Conservation (phyloP, 2,797 vertebrate genomes). For the Propithecus deckenii region DNA sequence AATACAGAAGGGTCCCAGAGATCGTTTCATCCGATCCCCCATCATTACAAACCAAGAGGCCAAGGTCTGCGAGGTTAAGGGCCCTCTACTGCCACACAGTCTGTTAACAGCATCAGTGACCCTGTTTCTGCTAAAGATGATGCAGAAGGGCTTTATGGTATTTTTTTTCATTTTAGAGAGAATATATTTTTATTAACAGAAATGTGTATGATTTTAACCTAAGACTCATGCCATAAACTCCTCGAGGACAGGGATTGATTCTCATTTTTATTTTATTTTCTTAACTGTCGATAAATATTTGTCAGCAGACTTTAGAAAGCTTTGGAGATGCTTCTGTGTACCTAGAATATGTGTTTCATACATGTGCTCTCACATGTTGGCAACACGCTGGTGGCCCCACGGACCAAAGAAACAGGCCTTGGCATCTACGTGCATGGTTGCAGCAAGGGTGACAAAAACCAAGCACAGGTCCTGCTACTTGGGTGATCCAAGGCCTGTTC, state of each 20-base stretch:
- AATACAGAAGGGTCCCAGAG: not conserved
- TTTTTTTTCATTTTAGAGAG: not conserved
- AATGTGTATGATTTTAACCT: not conserved
- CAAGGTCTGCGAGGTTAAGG: not conserved
- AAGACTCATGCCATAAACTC: not conserved
- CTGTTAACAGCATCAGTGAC: not conserved
- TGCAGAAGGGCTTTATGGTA: not conserved
- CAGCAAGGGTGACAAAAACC: not conserved
- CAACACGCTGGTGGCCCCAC: not conserved
- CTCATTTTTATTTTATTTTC: not conserved
- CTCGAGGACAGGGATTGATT: not conserved
- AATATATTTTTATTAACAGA: conserved; percentile 20
- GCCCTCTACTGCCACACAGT: not conserved
- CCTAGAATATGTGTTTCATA: not conserved
- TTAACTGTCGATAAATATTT: not conserved
- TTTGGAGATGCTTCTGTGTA: not conserved
- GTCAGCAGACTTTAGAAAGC: not conserved
- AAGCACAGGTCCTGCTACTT: not conserved
- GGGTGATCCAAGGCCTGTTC: not conserved
- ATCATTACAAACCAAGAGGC: not conserved
- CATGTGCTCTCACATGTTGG: not conserved
- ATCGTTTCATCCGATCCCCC: not conserved
- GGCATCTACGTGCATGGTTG: accelerated
- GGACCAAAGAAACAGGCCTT: not conserved
- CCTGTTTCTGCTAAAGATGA: not conserved